Percentiles rank a stretch among this genome's conserved stretches.
phyloP scores from a whole-genome alignment of 2,888 invertebrate species.

The Melieria crassipennis region DNA sequence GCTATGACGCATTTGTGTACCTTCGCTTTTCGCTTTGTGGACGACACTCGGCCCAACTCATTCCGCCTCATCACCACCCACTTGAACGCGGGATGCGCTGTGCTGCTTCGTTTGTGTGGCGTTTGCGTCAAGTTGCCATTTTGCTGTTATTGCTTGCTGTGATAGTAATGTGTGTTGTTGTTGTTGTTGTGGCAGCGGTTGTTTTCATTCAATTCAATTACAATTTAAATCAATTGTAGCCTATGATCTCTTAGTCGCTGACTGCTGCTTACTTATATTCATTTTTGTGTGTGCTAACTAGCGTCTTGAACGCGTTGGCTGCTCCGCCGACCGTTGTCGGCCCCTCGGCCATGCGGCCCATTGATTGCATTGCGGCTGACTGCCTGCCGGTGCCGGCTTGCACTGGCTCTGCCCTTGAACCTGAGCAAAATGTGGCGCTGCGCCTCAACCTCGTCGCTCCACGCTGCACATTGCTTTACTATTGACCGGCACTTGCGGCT shows the following conservation, averaged over 20 bases:
- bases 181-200: constrained; percentile 37
- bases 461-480: too few species aligned
- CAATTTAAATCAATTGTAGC: constrained; percentile 61
- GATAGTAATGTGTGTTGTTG: constrained; percentile 32
- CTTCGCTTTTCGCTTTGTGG: too few species aligned
- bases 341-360: constrained; percentile 35
- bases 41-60: too few species aligned
- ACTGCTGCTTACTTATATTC: constrained; percentile 5
- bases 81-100: too few species aligned
- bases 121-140: background rate
- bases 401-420: constrained; percentile 57
- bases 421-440: constrained; percentile 46
- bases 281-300: background rate
- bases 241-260: constrained; percentile 30
- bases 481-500: too few species aligned
- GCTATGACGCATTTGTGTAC: too few species aligned
- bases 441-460: too few species aligned
- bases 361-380: constrained; percentile 12
- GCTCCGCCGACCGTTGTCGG: constrained; percentile 19
- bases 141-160: constrained; percentile 5
- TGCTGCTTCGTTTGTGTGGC: too few species aligned
- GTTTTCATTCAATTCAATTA: constrained; percentile 61
- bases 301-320: constrained; percentile 20
- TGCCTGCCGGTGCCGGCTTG: constrained; percentile 7
- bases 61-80: too few species aligned